These are phyloP conservation scores for Hirudinaria manillensis DNA, from an alignment of 2,888 invertebrate species.

Conservation along the genomic window DNA sequence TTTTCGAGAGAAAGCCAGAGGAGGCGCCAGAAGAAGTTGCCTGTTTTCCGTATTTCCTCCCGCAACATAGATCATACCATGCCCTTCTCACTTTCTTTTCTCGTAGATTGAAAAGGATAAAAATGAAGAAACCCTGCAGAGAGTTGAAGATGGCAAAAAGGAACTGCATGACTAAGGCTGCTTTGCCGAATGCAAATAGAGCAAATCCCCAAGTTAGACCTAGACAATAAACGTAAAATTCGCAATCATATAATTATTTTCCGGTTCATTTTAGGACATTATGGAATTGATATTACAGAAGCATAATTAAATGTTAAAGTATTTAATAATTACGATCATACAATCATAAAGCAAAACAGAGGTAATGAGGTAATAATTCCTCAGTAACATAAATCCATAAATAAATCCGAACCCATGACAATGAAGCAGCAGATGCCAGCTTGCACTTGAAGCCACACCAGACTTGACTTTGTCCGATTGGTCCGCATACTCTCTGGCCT, in stretches of 20 bases:
- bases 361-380: too few species aligned
- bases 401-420: constrained; percentile 47
- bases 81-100: constrained; percentile 31
- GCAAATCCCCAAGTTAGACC: constrained; percentile 51
- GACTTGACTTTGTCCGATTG: constrained; percentile 55
- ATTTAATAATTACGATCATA: too few species aligned
- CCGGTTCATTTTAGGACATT: background rate
- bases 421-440: constrained; percentile 51
- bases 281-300: background rate
- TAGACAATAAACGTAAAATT: background rate
- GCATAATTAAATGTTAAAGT: background rate
- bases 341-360: too few species aligned
- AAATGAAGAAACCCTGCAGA: constrained; percentile 50
- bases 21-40: background rate
- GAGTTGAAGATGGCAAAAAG: constrained; percentile 51
- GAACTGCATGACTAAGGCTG: constrained; percentile 45
- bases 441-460: constrained; percentile 48
- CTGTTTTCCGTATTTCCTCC: background rate
- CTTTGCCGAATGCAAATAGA: constrained; percentile 45
- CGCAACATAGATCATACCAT: constrained; percentile 23
- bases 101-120: constrained; percentile 43
- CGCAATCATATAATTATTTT: background rate
- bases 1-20: too few species aligned
- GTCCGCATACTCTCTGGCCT: constrained; percentile 51
- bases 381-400: too few species aligned